A percentile compares a stretch with the other conserved stretches of the same genome.
These are phyloP conservation scores for Phasia obesa DNA, from an alignment of 2,888 invertebrate species.

Conservation along the genomic window DNA sequence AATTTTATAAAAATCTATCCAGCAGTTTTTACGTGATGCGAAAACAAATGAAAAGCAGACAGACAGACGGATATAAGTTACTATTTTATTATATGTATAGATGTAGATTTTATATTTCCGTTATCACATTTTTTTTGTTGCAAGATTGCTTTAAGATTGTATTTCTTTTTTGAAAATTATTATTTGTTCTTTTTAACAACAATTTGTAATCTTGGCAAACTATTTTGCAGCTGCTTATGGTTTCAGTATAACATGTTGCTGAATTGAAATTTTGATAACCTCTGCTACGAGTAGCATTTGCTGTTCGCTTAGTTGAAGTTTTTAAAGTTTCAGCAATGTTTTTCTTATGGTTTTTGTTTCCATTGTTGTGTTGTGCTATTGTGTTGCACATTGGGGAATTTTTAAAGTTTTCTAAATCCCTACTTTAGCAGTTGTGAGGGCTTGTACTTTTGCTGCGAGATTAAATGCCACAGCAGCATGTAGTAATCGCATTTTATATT, in stretches of 20 bases:
- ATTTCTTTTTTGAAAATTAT: not conserved
- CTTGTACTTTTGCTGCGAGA: not conserved
- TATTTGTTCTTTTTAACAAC: not conserved
- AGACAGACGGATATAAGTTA: no score
- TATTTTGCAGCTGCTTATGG: constrained; percentile 57
- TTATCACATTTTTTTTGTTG: constrained; percentile 21
- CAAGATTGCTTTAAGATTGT: constrained; percentile 4
- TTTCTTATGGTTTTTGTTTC: not conserved
- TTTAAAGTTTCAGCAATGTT: not conserved
- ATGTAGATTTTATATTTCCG: constrained; percentile 3
- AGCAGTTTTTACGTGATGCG: no score
- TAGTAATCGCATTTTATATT: not conserved
- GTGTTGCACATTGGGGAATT: constrained; percentile 49
- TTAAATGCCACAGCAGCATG: not conserved
- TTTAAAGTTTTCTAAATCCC: constrained; percentile 20
- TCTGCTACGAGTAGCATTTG: constrained; percentile 1
- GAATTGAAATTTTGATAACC: constrained; percentile 24
- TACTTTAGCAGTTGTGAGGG: not conserved
- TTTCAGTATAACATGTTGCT: constrained; percentile 45
- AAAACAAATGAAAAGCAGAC: no score
- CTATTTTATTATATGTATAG: no score
- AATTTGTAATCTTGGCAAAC: constrained; percentile 35
- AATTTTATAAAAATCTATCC: no score
- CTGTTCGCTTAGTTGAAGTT: constrained; percentile 2
- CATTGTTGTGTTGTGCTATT: not conserved